Percentiles rank a stretch among this genome's conserved stretches.
These are phyloP conservation scores for Temnopleurus reevesii DNA, from an alignment of 53 echinoderm and acorn worm species.

Conservation along the genomic window DNA sequence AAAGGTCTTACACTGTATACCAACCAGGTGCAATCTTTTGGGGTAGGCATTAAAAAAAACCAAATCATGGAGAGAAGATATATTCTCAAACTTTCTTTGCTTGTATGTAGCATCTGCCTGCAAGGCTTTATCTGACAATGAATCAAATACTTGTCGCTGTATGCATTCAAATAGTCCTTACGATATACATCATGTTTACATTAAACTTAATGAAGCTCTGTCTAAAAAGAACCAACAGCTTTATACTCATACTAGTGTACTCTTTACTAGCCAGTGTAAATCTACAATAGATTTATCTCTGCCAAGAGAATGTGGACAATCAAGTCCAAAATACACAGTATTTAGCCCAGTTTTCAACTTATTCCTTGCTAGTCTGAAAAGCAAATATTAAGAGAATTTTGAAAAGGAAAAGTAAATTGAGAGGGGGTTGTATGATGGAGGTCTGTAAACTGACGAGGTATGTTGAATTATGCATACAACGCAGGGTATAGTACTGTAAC, in stretches of 20 bases:
- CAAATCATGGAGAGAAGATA: no score
- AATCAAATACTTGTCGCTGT: no score
- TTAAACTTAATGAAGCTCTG: background rate
- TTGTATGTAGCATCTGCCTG: no score
- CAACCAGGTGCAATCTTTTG: no score
- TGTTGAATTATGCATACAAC: background rate
- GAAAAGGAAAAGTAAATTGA: constrained; percentile 23
- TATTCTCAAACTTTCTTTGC: no score
- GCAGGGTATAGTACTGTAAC: background rate
- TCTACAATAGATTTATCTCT: constrained; percentile 34
- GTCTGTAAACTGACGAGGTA: background rate
- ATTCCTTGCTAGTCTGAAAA: background rate
- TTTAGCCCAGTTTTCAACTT: background rate
- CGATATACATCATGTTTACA: constrained; percentile 23
- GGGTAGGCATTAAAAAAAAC: no score
- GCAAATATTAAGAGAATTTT: background rate
- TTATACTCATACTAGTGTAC: background rate
- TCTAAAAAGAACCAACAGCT: background rate
- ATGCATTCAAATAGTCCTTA: constrained; percentile 4
- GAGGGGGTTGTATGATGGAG: constrained; percentile 6
- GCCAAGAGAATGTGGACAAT: constrained; percentile 16
- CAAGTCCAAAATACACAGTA: constrained; percentile 9
- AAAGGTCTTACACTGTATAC: no score
- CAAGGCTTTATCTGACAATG: no score
- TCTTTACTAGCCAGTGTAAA: no score